A percentile compares a stretch with the other conserved stretches of the same genome.
Conservation (phyloP, 92 coral and sea anemone genomes). For the Porites rus region DNA sequence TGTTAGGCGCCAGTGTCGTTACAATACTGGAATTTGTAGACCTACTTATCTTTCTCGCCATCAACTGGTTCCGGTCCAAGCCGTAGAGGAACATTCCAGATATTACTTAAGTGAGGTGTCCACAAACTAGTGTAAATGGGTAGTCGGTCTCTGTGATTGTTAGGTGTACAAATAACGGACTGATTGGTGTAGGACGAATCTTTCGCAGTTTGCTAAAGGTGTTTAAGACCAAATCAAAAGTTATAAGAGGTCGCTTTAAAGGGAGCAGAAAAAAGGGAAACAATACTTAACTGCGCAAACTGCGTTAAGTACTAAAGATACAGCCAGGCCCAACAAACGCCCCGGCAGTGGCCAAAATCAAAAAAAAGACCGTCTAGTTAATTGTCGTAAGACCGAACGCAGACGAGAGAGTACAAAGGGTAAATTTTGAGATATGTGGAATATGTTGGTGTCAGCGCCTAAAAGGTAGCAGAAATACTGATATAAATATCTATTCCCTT, state of each 20-base stretch:
- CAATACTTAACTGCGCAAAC: too few species aligned
- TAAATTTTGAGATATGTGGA: too few species aligned
- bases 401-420: too few species aligned
- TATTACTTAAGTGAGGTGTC: background rate
- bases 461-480: too few species aligned
- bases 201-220: background rate
- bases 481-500: too few species aligned
- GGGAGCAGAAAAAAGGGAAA: background rate
- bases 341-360: too few species aligned
- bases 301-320: too few species aligned
- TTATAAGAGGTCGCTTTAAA: background rate
- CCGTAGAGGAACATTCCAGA: background rate
- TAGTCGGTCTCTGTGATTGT: background rate
- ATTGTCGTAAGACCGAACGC: too few species aligned
- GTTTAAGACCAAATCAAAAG: background rate
- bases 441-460: too few species aligned
- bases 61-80: conserved; percentile 41
- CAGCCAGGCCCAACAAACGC: too few species aligned
- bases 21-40: conserved; percentile 71
- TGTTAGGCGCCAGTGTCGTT: conserved; percentile 76
- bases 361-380: too few species aligned
- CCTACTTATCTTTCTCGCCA: conserved; percentile 45
- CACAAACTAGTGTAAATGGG: background rate
- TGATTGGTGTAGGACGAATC: background rate
- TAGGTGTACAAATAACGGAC: background rate